phyloP scores from a whole-genome alignment of 2,113 vertebrate genomes.

The Rhagologus leucostigma region DNA sequence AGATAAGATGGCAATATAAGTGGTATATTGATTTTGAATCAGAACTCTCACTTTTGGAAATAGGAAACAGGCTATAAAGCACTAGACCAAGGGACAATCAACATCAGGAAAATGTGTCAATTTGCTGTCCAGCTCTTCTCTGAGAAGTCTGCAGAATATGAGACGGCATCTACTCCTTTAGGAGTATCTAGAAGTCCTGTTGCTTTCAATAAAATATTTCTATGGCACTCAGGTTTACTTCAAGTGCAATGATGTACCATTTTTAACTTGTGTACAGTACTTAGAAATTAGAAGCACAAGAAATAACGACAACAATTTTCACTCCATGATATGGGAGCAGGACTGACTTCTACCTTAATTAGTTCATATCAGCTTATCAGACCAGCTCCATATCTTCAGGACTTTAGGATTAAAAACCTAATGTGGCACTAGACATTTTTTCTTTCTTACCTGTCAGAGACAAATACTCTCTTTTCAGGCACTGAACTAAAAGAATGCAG shows the following conservation, averaged over 20 bases:
- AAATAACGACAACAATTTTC: background rate
- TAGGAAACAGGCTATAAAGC: background rate
- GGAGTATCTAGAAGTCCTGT: background rate
- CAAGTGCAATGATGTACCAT: background rate
- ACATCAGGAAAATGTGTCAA: background rate
- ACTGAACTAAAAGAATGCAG: background rate
- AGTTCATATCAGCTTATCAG: background rate
- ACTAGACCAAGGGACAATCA: background rate
- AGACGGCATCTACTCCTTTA: background rate
- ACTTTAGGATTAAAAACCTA: background rate
- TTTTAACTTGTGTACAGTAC: background rate
- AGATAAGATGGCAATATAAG: background rate
- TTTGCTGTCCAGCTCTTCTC: background rate
- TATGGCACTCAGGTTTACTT: background rate
- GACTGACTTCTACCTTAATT: background rate
- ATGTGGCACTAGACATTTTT: background rate
- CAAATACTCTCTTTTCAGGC: background rate
- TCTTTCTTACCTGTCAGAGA: background rate
- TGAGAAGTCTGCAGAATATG: background rate
- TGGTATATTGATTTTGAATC: background rate
- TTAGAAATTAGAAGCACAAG: background rate
- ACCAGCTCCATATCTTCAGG: background rate
- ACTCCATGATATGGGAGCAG: background rate
- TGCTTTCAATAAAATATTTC: background rate
- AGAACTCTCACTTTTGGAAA: background rate